phyloP scores from a whole-genome alignment of 2,888 invertebrate genomes.

The Hololepta plana region DNA sequence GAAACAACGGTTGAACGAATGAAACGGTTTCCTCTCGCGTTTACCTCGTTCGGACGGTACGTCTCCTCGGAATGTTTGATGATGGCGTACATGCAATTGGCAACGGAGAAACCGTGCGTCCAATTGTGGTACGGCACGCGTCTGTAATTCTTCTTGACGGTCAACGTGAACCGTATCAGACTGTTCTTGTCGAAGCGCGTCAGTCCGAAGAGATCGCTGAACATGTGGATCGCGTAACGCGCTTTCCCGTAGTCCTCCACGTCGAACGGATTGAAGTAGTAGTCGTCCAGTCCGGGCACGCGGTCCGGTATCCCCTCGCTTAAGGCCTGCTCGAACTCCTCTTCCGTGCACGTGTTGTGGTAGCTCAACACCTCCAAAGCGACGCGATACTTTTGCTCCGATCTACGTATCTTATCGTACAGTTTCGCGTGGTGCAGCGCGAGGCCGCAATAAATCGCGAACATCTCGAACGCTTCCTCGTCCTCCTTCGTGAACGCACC shows the following conservation, averaged over 20 bases:
- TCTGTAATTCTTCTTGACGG: slow-evolving; percentile 71
- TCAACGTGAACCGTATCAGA: slow-evolving; percentile 54
- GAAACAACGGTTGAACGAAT: slow-evolving; percentile 2
- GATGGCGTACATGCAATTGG: slow-evolving; percentile 64
- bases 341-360: slow-evolving; percentile 61
- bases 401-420: slow-evolving; percentile 63
- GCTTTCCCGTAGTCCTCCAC: slow-evolving; percentile 55
- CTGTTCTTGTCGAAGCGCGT: slow-evolving; percentile 46
- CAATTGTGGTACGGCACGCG: slow-evolving; percentile 77
- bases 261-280: slow-evolving; percentile 55
- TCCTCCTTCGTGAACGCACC: slow-evolving; percentile 44
- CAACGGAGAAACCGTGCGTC: slow-evolving; percentile 76
- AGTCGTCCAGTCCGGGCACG: slow-evolving; percentile 32
- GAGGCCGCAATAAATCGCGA: slow-evolving; percentile 70
- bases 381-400: slow-evolving; percentile 67
- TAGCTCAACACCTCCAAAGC: slow-evolving; percentile 71
- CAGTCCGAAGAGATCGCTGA: slow-evolving; percentile 41
- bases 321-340: slow-evolving; percentile 32
- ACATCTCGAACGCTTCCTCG: slow-evolving; percentile 65
- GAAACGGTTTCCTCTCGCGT: slow-evolving; percentile 8
- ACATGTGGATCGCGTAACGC: slow-evolving; percentile 55
- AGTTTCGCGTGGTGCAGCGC: slow-evolving; percentile 73
- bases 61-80: slow-evolving; percentile 37
- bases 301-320: slow-evolving; percentile 13
- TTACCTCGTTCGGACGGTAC: slow-evolving; percentile 43